Conservation (phyloP, 2,888 invertebrate genomes). For the Drosophila anomalata region DNA sequence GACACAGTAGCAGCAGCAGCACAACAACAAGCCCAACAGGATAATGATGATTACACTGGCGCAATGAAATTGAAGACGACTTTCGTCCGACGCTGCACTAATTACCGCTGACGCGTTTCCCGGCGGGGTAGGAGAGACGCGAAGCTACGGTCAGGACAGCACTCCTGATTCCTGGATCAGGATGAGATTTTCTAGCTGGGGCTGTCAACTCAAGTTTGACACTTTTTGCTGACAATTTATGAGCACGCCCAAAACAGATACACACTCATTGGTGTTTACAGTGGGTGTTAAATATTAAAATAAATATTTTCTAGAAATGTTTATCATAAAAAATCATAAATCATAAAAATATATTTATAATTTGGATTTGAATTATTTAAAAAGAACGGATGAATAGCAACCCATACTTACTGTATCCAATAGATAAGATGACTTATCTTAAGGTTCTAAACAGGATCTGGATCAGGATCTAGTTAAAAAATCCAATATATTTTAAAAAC, state of each 20-base stretch:
- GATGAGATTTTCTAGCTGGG: constrained; percentile 27
- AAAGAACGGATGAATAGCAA: too few relatives aligned
- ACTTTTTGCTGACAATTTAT: constrained; percentile 74
- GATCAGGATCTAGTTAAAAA: too few relatives aligned
- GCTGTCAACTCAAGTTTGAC: constrained; percentile 78
- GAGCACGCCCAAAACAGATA: constrained; percentile 39
- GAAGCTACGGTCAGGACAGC: constrained; percentile 10
- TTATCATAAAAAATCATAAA: too few relatives aligned
- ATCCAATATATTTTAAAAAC: too few relatives aligned
- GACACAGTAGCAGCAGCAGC: constrained; percentile 30
- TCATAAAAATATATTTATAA: too few relatives aligned
- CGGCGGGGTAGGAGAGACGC: constrained; percentile 15
- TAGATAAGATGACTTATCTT: too few relatives aligned
- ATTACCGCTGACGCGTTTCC: constrained; percentile 67
- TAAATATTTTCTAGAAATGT: too few relatives aligned
- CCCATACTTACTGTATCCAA: too few relatives aligned
- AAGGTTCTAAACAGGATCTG: too few relatives aligned
- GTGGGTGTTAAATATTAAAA: constrained; percentile 20
- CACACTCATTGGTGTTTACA: constrained; percentile 36
- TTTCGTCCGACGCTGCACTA: constrained; percentile 69
- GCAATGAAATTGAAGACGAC: constrained; percentile 71
- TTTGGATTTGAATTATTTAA: too few relatives aligned
- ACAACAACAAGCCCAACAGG: constrained; percentile 36
- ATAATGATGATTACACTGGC: constrained; percentile 44
- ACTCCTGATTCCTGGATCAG: constrained; percentile 4